phyloP scores from a whole-genome alignment of 1,140 invertebrate species.

The Eueides isabella region DNA sequence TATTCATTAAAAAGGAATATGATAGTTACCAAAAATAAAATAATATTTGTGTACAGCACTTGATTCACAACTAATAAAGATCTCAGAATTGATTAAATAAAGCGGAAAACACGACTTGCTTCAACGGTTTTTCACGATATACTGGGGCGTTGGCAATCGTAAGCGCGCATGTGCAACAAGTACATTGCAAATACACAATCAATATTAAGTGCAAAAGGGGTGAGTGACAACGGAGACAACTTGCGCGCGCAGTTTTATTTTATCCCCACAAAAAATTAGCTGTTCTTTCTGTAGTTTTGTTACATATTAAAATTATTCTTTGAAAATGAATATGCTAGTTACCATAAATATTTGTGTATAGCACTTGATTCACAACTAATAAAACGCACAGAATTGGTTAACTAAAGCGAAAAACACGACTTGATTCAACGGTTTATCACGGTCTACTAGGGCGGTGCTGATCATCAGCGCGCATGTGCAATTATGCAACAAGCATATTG shows the following conservation, averaged over 20 bases:
- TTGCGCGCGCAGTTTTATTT: too few species aligned
- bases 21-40: too few species aligned
- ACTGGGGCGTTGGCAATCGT: neutral
- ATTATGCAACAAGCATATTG: neutral
- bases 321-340: neutral
- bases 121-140: neutral
- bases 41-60: too few species aligned
- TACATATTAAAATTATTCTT: too few species aligned
- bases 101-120: too few species aligned
- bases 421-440: conserved; percentile 3
- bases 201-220: neutral
- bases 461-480: neutral
- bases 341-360: neutral
- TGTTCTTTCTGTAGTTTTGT: too few species aligned
- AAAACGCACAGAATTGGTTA: neutral
- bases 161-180: neutral
- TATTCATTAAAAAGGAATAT: too few species aligned
- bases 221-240: neutral
- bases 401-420: neutral
- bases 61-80: too few species aligned
- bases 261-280: too few species aligned
- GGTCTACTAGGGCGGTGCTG: neutral
- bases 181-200: neutral
- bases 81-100: too few species aligned
- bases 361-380: neutral